phyloP scores from a whole-genome alignment of 1,140 invertebrate genomes.

The Pogonomyrmex californicus region DNA sequence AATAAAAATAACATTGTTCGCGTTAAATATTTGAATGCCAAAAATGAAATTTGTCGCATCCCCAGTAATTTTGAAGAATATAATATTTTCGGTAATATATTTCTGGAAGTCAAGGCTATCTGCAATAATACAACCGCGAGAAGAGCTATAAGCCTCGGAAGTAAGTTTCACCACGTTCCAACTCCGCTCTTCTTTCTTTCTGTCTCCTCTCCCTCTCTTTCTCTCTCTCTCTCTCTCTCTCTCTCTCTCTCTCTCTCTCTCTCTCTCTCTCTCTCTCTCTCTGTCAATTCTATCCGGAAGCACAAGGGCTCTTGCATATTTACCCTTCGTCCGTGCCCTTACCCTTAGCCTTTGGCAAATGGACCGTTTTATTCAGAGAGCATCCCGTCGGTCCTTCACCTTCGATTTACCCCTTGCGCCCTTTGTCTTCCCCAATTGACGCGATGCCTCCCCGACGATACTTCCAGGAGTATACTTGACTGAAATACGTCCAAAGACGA shows the following conservation, averaged over 20 bases:
- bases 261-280: conserved; percentile 1
- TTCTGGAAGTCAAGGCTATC: conserved; percentile 58
- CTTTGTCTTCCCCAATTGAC: conserved; percentile 71
- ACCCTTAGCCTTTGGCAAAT: conserved; percentile 62
- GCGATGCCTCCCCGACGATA: conserved; percentile 60
- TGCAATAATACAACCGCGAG: conserved; percentile 69
- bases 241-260: neutral
- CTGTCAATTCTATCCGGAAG: neutral
- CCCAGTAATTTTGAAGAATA: conserved; percentile 61
- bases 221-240: too few species aligned
- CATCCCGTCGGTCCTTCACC: conserved; percentile 65
- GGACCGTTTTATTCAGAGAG: conserved; percentile 73
- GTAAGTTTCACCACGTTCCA: conserved; percentile 69
- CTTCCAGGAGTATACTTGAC: conserved; percentile 50
- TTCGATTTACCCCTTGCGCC: conserved; percentile 35
- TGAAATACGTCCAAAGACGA: conserved; percentile 58
- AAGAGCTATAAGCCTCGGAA: conserved; percentile 60
- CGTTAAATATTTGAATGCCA: conserved; percentile 5
- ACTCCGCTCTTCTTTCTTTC: neutral
- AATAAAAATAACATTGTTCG: conserved; percentile 23
- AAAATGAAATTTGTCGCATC: conserved; percentile 25
- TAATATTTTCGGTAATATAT: conserved; percentile 63
- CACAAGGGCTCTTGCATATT: conserved; percentile 70
- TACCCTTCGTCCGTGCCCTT: conserved; percentile 68
- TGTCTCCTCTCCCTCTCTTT: neutral